Percentiles rank a stretch among this genome's conserved stretches.
Conservation (phyloP, 2,888 invertebrate genomes). For the Achlya flavicornis region DNA sequence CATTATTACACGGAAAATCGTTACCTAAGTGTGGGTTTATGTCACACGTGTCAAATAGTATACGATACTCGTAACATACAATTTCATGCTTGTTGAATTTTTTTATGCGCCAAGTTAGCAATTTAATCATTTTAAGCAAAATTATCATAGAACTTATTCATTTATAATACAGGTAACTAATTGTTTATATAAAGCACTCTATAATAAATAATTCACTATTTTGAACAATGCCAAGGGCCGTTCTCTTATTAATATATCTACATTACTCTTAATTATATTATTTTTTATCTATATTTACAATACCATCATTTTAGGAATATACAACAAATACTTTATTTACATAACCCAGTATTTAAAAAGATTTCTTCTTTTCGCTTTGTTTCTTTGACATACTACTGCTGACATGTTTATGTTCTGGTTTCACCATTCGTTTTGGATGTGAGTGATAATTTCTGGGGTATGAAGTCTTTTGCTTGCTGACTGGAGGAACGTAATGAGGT, state of each 20-base stretch:
- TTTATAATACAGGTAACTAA: not conserved
- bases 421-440: constrained; percentile 70
- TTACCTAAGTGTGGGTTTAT: too few species aligned
- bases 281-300: constrained; percentile 51
- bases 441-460: constrained; percentile 72
- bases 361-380: constrained; percentile 55
- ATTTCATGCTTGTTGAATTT: not conserved
- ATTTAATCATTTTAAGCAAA: not conserved
- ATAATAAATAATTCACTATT: not conserved
- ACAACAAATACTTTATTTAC: constrained; percentile 17
- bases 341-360: constrained; percentile 29
- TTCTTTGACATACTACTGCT: constrained; percentile 37
- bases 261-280: constrained; percentile 25
- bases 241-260: constrained; percentile 14
- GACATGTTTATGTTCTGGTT: constrained; percentile 54
- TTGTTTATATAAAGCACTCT: not conserved
- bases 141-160: not conserved
- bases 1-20: too few species aligned
- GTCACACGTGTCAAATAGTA: too few species aligned
- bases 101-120: not conserved
- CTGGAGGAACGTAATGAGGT: constrained; percentile 55
- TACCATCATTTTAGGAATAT: constrained; percentile 29
- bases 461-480: constrained; percentile 59
- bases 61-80: too few species aligned
- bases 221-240: not conserved